phyloP scores from a whole-genome alignment of 2,113 vertebrate genomes.

The Tursiops truncatus region DNA sequence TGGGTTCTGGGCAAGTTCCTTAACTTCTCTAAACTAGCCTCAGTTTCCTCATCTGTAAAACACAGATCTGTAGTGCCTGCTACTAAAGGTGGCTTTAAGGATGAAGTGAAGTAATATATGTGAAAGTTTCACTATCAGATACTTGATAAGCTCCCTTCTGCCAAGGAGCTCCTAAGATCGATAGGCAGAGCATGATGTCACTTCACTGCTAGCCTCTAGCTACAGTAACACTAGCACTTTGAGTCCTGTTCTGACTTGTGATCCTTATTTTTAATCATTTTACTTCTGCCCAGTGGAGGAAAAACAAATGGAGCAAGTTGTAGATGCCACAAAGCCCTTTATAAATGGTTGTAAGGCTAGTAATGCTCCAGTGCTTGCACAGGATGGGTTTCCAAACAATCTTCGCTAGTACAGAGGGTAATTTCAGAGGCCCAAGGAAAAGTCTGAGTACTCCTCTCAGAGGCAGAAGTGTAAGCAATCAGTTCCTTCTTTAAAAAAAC shows the following conservation, averaged over 20 bases:
- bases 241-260: neutral
- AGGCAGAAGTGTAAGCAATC: neutral
- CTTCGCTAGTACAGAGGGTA: neutral
- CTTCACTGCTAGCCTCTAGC: neutral
- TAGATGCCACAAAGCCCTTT: neutral
- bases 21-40: neutral
- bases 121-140: neutral
- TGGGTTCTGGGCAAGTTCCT: neutral
- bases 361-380: neutral
- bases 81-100: neutral
- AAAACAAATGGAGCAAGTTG: neutral
- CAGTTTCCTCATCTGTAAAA: neutral
- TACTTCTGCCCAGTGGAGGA: neutral
- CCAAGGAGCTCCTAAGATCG: neutral
- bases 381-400: neutral
- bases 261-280: neutral
- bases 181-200: neutral
- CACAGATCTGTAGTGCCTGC: neutral
- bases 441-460: neutral
- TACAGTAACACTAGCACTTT: neutral
- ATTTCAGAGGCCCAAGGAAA: neutral
- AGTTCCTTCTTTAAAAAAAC: neutral
- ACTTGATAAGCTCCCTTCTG: neutral
- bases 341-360: neutral
- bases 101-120: neutral